These are phyloP conservation scores for Urosaurus nigricauda DNA, from an alignment of 2,797 vertebrate species.

Conservation along the genomic window DNA sequence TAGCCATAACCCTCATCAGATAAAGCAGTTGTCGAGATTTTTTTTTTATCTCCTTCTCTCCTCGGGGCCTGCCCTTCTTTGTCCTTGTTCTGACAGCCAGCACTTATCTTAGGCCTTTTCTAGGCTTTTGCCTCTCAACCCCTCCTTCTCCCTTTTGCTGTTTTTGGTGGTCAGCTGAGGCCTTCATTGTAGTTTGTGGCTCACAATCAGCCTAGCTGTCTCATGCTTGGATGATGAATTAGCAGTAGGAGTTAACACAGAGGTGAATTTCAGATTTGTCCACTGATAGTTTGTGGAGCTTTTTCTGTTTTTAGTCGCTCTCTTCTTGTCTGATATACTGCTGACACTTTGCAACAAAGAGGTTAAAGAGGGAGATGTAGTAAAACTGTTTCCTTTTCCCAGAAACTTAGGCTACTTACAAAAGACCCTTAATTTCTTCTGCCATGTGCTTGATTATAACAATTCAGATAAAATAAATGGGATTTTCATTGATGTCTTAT, in stretches of 20 bases:
- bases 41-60: constrained; percentile 82
- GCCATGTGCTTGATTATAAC: constrained; percentile 62
- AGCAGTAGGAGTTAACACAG: constrained; percentile 80
- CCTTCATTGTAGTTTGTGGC: constrained; percentile 74
- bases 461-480: constrained; percentile 70
- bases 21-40: constrained; percentile 86
- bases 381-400: constrained; percentile 52
- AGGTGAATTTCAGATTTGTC: constrained; percentile 83
- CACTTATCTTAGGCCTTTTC: constrained; percentile 82
- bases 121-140: constrained; percentile 65
- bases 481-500: constrained; percentile 68
- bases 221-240: constrained; percentile 89
- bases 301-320: constrained; percentile 68
- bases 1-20: constrained; percentile 95
- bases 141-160: constrained; percentile 71
- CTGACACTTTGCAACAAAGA: constrained; percentile 83
- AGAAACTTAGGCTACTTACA: constrained; percentile 74
- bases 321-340: constrained; percentile 53
- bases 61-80: constrained; percentile 89
- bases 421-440: constrained; percentile 76
- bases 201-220: constrained; percentile 79
- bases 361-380: constrained; percentile 75
- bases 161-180: constrained; percentile 74
- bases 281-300: constrained; percentile 77
- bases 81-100: constrained; percentile 88